Conservation (phyloP, 2,113 vertebrate genomes). For the Hemiscyllium ocellatum region DNA sequence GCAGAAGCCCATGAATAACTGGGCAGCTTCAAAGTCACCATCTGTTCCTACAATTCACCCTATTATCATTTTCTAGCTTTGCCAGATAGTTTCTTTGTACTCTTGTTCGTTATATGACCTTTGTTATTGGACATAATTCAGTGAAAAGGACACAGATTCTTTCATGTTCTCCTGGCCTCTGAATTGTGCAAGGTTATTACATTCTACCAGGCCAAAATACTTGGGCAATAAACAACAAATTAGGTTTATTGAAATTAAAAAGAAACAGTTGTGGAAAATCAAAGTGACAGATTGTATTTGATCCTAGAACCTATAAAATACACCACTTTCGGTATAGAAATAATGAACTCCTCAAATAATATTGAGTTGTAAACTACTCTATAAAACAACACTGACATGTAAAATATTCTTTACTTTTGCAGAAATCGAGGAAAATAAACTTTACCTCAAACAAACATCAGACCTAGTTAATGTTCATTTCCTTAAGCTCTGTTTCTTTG, state of each 20-base stretch:
- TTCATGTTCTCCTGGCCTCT: neutral
- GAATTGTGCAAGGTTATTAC: neutral
- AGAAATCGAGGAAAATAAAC: neutral
- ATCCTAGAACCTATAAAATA: neutral
- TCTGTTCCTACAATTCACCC: neutral
- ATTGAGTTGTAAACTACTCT: neutral
- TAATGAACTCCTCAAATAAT: neutral
- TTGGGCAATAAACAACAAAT: neutral
- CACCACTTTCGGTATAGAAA: neutral
- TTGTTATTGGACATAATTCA: neutral
- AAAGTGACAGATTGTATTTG: neutral
- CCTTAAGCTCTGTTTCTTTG: neutral
- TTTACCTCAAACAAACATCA: neutral
- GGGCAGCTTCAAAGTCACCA: neutral
- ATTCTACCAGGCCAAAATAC: neutral
- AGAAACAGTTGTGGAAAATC: neutral
- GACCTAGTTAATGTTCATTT: neutral
- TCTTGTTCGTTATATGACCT: neutral
- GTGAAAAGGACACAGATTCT: neutral
- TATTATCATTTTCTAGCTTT: neutral
- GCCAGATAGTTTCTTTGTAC: neutral
- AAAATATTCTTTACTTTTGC: neutral
- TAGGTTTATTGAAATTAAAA: neutral
- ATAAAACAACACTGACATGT: neutral
- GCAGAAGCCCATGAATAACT: neutral